These are phyloP conservation scores for Drosophila littoralis DNA, from an alignment of 1,140 invertebrate genomes.

Conservation along the genomic window DNA sequence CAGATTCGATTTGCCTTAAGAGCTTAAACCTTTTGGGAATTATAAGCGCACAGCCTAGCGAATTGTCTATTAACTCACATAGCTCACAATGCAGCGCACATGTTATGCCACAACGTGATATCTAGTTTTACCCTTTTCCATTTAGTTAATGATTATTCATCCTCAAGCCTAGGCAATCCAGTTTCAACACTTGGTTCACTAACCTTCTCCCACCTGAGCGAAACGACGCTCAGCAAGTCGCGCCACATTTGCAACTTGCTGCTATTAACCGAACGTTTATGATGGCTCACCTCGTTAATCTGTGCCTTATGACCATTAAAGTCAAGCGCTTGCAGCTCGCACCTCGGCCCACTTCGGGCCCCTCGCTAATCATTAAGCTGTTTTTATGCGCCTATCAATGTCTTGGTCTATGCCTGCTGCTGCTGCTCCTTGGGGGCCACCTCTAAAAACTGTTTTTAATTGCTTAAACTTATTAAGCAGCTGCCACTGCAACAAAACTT, in stretches of 20 bases:
- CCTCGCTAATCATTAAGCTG: conserved; percentile 36
- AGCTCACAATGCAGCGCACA: background rate
- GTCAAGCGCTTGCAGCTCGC: conserved; percentile 1
- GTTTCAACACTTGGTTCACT: background rate
- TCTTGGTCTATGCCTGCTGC: conserved; percentile 19
- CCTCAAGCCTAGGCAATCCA: background rate
- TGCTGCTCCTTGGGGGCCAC: conserved; percentile 47
- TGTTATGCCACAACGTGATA: conserved; percentile 7
- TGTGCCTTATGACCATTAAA: conserved; percentile 14
- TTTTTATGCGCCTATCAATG: conserved; percentile 76
- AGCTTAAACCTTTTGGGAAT: conserved; percentile 13
- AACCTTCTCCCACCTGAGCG: background rate
- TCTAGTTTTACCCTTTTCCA: background rate
- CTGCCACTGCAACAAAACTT: conserved; percentile 66
- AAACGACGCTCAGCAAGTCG: conserved; percentile 15
- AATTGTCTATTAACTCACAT: conserved; percentile 13
- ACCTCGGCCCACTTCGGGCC: background rate
- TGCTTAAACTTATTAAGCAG: conserved; percentile 80
- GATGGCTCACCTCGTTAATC: conserved; percentile 71
- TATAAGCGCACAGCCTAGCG: background rate
- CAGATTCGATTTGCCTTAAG: conserved; percentile 5
- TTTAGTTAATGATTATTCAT: conserved; percentile 7
- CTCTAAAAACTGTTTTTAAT: conserved; percentile 75
- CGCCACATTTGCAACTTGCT: conserved; percentile 30
- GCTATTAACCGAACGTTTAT: conserved; percentile 69